These are phyloP conservation scores for Cebidichthys violaceus DNA, from an alignment of 2,113 vertebrate species.

Conservation along the genomic window DNA sequence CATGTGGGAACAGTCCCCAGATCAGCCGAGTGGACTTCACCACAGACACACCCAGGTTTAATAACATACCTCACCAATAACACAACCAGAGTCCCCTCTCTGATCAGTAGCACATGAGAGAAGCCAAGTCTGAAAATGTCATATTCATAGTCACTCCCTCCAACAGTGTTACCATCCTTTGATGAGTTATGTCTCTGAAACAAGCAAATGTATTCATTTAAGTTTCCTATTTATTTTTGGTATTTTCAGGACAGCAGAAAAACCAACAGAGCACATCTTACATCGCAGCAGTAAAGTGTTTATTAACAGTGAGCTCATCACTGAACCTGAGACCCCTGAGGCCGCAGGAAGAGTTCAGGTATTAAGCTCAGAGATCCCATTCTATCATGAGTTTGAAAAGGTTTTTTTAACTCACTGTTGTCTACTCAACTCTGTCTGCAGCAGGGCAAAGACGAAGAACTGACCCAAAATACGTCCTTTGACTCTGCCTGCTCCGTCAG, in stretches of 20 bases:
- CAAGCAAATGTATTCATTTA: neutral
- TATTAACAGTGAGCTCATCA: slow-evolving; percentile 15
- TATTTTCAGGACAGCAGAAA: slow-evolving; percentile 43
- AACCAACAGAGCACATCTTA: slow-evolving; percentile 3
- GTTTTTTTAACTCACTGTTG: neutral
- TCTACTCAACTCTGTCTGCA: neutral
- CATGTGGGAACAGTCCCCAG: slow-evolving; percentile 5
- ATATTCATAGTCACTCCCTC: neutral
- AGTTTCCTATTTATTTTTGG: neutral
- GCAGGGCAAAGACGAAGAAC: neutral
- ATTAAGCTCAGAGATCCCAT: neutral
- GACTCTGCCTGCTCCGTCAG: slow-evolving; percentile 55
- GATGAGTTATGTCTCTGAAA: neutral
- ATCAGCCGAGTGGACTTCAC: slow-evolving; percentile 32
- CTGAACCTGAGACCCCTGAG: slow-evolving; percentile 14
- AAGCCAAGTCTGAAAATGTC: neutral
- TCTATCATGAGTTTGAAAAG: neutral
- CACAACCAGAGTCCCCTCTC: neutral
- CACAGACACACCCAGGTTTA: neutral
- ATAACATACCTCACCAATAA: slow-evolving; percentile 7
- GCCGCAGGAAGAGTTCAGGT: slow-evolving; percentile 24
- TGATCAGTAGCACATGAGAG: slow-evolving; percentile 39
- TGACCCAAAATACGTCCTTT: slow-evolving; percentile 11
- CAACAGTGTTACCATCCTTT: neutral
- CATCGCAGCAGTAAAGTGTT: slow-evolving; percentile 1